Evolutionary conservation across 2,797 vertebrate species (phyloP), one percentile per base, ranked within the genome.

Genomic region (Geotrypetes seraphini): DNA sequence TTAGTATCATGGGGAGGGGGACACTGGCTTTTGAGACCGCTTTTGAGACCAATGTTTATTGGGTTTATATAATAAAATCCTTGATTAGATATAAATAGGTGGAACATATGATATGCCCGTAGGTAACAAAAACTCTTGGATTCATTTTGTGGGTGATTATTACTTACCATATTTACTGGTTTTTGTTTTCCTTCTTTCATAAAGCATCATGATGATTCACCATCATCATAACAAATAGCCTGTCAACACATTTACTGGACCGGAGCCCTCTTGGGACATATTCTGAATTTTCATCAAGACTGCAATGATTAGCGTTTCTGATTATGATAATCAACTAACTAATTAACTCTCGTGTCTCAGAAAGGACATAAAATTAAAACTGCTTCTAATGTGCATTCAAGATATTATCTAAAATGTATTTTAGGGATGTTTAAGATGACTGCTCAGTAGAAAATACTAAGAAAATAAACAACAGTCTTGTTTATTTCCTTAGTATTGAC

Each of bases 321-420:
- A 83, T 80, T 78, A 75, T 67, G 50, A 68, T 73, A 78, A 75
- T 77, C 61, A 76, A 74, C 69, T 66, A 74, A 69, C 64, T 78
- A 69, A 76, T 80, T 80, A 72, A 55, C 58, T 51, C 59, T 63
- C 60, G 49, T 61, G 38, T 73, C 71, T 73, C 52, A 69, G 62
- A 71, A 68, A 67, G 40, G 33, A 48, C 6, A 63, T 26, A 43
- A 42, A 37, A 63, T 39, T 38, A 39, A 43, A 64, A 54, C 32
- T 52, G 11, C 44, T 68, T 59, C 39, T 31, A 42, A 33, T 66
- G 26, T 43, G 40, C 1, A 2, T 33, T 31, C 33, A 33, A 20
- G 16, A 16, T n/a, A 23, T 10, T 13, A 5, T 31, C 10, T 5
- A 12, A 15, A 31, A 33, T 30, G n/a, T n/a, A n/a, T n/a, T n/a